Conservation (phyloP, 2,113 vertebrate genomes). For the Rattus rattus region DNA sequence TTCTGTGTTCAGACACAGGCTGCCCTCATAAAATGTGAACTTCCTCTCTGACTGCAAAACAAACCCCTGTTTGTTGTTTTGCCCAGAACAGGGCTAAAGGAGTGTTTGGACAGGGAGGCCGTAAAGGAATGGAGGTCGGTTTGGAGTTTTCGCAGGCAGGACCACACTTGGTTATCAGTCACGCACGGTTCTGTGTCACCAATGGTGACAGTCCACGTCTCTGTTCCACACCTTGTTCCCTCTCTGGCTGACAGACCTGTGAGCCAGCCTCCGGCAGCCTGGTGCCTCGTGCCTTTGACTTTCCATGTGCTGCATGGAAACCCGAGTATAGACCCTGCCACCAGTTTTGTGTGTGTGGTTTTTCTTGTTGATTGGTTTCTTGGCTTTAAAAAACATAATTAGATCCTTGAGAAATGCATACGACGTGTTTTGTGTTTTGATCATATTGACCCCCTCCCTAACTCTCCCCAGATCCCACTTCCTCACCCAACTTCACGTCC, state of each 20-base stretch:
- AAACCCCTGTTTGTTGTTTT: neutral
- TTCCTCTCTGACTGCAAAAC: constrained; percentile 2
- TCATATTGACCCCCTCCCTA: too few species aligned
- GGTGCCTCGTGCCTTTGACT: neutral
- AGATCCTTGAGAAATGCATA: neutral
- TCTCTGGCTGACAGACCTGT: neutral
- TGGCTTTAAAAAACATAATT: neutral
- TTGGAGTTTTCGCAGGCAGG: neutral
- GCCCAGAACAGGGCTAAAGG: neutral
- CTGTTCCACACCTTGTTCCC: neutral
- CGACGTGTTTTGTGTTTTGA: neutral
- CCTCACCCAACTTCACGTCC: neutral
- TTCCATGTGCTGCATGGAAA: neutral
- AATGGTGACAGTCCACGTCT: neutral
- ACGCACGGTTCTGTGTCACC: neutral
- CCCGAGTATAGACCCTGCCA: neutral
- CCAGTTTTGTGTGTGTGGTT: neutral
- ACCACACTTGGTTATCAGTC: too few species aligned
- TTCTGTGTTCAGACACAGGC: neutral
- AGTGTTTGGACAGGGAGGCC: neutral
- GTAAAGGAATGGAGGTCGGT: neutral
- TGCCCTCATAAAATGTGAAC: neutral
- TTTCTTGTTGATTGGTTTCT: neutral
- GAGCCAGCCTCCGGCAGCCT: neutral
- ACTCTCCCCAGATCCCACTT: neutral